These are phyloP conservation scores for Labrus mixtus DNA, from an alignment of 2,113 vertebrate genomes.

Conservation along the genomic window DNA sequence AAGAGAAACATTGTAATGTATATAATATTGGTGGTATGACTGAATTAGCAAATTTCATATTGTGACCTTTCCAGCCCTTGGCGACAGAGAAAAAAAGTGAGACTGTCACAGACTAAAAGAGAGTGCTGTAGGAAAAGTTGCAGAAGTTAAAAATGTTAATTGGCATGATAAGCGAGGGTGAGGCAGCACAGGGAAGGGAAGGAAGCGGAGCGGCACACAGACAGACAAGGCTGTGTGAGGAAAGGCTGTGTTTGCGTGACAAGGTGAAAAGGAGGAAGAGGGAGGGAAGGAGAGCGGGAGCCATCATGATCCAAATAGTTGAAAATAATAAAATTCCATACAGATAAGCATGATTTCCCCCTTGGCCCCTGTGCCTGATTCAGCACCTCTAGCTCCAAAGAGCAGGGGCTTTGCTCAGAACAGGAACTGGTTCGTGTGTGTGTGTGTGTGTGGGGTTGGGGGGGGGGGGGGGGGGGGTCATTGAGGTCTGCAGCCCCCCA, in stretches of 20 bases:
- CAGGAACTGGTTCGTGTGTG: not conserved
- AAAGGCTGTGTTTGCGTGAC: conserved; percentile 76
- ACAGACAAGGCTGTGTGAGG: conserved; percentile 52
- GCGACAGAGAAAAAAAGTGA: conserved; percentile 18
- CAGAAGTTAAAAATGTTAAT: conserved; percentile 77
- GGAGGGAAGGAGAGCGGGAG: conserved; percentile 56
- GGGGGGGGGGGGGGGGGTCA: not conserved
- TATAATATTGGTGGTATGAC: not conserved
- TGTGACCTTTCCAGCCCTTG: conserved; percentile 7
- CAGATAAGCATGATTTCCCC: conserved; percentile 77
- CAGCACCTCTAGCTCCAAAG: conserved; percentile 60
- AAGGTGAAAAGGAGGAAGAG: conserved; percentile 74
- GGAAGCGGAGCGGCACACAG: conserved; percentile 71
- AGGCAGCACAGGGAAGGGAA: conserved; percentile 73
- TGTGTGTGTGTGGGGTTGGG: too few species aligned
- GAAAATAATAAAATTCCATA: conserved; percentile 80
- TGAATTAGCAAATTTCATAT: not conserved
- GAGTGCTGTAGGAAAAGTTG: conserved; percentile 49
- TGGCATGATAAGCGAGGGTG: conserved; percentile 79
- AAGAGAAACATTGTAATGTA: not conserved
- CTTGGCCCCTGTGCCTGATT: conserved; percentile 56
- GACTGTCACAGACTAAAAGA: conserved; percentile 31
- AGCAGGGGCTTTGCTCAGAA: conserved; percentile 27
- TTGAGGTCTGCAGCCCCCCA: conserved; percentile 12
- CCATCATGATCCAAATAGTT: conserved; percentile 69